phyloP scores from a whole-genome alignment of 2,797 vertebrate species.

The Scolopax rusticola region DNA sequence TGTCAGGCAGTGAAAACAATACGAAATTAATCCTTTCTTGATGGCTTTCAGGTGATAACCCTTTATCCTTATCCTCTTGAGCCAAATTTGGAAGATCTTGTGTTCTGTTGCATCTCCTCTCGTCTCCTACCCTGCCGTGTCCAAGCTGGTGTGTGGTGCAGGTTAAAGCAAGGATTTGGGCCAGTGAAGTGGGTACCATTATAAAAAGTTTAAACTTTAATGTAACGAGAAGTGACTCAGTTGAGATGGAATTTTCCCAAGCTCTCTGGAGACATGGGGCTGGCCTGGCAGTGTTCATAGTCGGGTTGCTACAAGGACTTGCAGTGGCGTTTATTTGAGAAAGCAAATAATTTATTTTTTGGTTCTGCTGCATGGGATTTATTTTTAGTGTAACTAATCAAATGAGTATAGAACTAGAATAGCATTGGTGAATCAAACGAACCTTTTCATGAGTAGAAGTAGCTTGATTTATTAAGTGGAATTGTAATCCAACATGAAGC shows the following conservation, averaged over 20 bases:
- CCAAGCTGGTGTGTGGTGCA: background rate
- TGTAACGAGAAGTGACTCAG: background rate
- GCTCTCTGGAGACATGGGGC: background rate
- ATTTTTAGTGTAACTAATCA: constrained; percentile 43
- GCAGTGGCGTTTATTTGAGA: background rate
- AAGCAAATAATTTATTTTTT: background rate
- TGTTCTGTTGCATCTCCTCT: background rate
- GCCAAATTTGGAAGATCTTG: background rate
- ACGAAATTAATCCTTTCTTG: constrained; percentile 12
- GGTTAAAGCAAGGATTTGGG: background rate
- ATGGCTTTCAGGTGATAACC: background rate
- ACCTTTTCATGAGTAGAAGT: constrained; percentile 34
- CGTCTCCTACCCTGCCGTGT: background rate
- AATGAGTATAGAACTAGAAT: background rate
- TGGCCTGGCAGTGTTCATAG: fast-evolving
- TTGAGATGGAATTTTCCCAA: background rate
- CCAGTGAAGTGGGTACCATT: fast-evolving
- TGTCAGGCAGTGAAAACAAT: background rate
- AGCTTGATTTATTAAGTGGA: constrained; percentile 59
- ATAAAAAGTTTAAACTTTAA: background rate
- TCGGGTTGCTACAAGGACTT: background rate
- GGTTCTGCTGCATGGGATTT: background rate
- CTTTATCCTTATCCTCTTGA: background rate
- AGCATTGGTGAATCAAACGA: background rate
- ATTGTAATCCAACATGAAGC: constrained; percentile 55